A percentile compares a stretch with the other conserved stretches of the same genome.
phyloP scores from a whole-genome alignment of 2,888 invertebrate species.

The Yponomeuta evonymella region DNA sequence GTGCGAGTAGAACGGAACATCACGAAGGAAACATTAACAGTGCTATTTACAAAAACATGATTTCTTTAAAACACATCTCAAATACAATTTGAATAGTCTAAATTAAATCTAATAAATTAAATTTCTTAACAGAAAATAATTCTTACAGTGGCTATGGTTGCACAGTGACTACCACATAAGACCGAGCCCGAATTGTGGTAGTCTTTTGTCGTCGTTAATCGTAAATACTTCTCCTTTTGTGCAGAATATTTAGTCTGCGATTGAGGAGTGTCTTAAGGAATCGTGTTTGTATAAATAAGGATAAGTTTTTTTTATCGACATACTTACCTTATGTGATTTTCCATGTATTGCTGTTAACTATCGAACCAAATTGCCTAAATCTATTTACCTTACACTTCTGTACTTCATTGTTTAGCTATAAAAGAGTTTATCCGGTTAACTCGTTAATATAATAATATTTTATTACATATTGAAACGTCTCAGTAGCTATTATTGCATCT shows the following conservation, averaged over 20 bases:
- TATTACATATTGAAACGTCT: constrained; percentile 56
- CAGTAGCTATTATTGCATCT: constrained; percentile 45
- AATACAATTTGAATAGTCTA: no score
- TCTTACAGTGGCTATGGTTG: no score
- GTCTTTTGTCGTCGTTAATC: no score
- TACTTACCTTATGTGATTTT: neutral
- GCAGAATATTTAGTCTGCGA: no score
- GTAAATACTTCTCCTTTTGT: no score
- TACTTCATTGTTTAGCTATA: constrained; percentile 28
- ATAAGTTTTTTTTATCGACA: neutral
- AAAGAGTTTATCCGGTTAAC: constrained; percentile 70
- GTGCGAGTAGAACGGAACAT: neutral
- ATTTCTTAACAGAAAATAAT: no score
- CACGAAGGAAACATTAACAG: neutral
- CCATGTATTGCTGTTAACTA: neutral
- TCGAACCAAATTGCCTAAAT: constrained; percentile 11
- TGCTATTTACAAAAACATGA: no score
- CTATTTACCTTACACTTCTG: constrained; percentile 10
- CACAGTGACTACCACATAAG: no score
- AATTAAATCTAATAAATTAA: no score
- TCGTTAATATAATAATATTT: constrained; percentile 61
- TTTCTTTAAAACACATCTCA: no score
- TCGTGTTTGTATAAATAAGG: neutral
- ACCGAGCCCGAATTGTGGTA: no score
- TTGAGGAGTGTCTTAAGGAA: no score